These are phyloP conservation scores for Spinus pinus DNA, from an alignment of 2,797 vertebrate species.

Conservation along the genomic window DNA sequence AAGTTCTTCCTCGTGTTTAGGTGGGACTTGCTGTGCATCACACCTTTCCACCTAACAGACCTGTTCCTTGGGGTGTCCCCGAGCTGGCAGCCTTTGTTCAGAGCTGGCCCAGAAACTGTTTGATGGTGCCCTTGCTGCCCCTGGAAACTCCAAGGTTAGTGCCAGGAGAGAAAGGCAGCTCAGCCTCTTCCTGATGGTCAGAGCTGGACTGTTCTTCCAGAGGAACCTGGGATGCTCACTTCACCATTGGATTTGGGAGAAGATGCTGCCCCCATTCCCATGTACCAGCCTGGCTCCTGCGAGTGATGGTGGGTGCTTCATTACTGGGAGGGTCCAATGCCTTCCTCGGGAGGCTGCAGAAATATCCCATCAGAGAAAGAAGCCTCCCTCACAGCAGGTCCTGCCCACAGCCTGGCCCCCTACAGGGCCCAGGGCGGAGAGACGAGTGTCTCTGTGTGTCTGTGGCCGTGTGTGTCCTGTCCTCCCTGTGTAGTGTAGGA, in stretches of 20 bases:
- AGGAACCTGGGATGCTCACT: neutral
- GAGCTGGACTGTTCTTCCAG: neutral
- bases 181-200: neutral
- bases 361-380: neutral
- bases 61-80: neutral
- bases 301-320: neutral
- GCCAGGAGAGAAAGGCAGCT: neutral
- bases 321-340: neutral
- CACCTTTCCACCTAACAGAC: neutral
- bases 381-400: neutral
- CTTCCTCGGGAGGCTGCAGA: neutral
- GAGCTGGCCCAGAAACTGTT: neutral
- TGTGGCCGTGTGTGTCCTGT: constrained; percentile 55
- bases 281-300: constrained; percentile 1
- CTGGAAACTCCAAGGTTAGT: neutral
- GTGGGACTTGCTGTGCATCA: neutral
- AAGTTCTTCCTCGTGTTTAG: neutral
- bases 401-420: neutral
- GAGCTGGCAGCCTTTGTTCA: neutral
- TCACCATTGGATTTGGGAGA: neutral
- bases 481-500: constrained; percentile 54
- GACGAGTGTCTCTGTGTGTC: constrained; percentile 32
- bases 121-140: neutral
- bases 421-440: neutral
- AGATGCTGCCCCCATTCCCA: neutral